A percentile compares a stretch with the other conserved stretches of the same genome.
Evolutionary conservation across 2,888 invertebrate species (phyloP).

Genomic region (Hartigia nigra): DNA sequence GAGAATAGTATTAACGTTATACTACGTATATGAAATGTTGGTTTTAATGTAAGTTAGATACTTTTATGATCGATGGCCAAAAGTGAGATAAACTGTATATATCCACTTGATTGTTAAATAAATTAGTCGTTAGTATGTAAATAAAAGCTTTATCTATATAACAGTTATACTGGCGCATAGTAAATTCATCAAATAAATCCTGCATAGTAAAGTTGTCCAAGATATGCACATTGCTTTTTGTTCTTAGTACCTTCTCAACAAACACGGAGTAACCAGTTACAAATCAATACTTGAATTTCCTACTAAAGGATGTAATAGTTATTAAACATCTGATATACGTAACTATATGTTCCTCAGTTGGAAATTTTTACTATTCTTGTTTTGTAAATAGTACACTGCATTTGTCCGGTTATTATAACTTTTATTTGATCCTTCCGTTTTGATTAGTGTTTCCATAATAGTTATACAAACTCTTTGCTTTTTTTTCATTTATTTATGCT

Average conservation of each 20-base stretch:
- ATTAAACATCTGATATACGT: neutral
- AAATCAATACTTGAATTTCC: neutral
- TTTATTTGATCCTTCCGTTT: neutral
- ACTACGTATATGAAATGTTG: slow-evolving; percentile 26
- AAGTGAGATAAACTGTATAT: slow-evolving; percentile 57
- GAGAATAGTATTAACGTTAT: slow-evolving; percentile 12
- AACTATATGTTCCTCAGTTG: neutral
- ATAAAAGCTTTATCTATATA: slow-evolving; percentile 59
- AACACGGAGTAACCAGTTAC: neutral
- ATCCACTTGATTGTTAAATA: slow-evolving; percentile 59
- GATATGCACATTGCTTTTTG: neutral
- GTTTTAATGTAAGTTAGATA: slow-evolving; percentile 46
- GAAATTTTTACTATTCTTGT: neutral
- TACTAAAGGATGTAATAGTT: neutral
- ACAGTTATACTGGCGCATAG: slow-evolving; percentile 21
- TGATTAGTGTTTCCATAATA: neutral
- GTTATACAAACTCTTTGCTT: too few species aligned
- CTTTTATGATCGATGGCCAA: slow-evolving; percentile 58
- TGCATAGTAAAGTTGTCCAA: neutral
- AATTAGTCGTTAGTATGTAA: slow-evolving; percentile 60
- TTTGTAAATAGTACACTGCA: neutral
- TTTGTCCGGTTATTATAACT: neutral
- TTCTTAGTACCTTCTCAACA: neutral
- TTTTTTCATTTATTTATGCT: too few species aligned
- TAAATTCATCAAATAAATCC: slow-evolving; percentile 16